These are phyloP conservation scores for Syndactyla subalaris DNA, from an alignment of 2,797 vertebrate genomes.

Conservation along the genomic window DNA sequence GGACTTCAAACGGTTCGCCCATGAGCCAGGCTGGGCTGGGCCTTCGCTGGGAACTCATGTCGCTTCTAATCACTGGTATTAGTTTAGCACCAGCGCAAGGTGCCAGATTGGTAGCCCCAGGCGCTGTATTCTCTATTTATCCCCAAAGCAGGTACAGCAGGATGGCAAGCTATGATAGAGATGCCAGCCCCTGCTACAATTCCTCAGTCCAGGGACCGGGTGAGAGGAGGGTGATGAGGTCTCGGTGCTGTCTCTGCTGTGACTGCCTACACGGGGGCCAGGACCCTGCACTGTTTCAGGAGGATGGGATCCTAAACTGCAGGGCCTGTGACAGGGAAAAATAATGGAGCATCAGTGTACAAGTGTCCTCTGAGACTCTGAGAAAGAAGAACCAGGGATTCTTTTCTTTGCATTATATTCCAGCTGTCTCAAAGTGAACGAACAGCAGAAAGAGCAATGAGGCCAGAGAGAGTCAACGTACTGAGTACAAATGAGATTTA, in stretches of 20 bases:
- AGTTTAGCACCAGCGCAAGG: conserved; percentile 19
- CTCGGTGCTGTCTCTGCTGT: not conserved
- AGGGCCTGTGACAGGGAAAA: not conserved
- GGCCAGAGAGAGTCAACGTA: conserved; percentile 28
- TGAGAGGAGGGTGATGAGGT: not conserved
- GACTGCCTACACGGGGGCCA: not conserved
- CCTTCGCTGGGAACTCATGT: not conserved
- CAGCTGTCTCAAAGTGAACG: not conserved
- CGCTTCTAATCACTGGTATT: not conserved
- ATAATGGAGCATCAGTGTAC: not conserved
- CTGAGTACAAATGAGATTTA: conserved; percentile 51
- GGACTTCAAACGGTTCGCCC: not conserved
- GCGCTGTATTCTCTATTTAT: not conserved
- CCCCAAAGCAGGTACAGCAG: conserved; percentile 12
- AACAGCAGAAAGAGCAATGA: not conserved
- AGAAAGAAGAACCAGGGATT: not conserved
- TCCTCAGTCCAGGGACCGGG: not conserved
- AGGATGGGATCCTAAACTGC: not conserved
- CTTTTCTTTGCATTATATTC: not conserved
- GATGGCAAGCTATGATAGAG: not conserved
- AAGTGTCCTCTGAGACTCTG: not conserved
- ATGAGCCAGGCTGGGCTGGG: not conserved
- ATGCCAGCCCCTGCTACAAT: not conserved
- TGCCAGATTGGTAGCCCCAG: not conserved
- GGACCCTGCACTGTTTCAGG: not conserved